Conservation (phyloP, 2,888 invertebrate species). For the Caenorhabditis virilis region DNA sequence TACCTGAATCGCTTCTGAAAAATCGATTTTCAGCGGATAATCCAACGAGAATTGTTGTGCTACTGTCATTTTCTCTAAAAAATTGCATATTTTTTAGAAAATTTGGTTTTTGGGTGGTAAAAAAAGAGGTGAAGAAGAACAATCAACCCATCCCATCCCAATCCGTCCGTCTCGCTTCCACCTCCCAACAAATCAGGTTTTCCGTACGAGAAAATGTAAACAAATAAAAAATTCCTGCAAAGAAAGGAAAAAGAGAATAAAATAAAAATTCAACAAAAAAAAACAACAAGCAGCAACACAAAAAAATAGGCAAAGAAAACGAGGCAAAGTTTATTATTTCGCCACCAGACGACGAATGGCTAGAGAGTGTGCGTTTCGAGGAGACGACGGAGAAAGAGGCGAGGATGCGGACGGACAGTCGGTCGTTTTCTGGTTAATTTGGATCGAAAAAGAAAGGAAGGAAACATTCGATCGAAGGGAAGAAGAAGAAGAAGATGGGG, state of each 20-base stretch:
- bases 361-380: no score
- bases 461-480: no score
- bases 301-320: no score
- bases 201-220: not conserved
- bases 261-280: not conserved
- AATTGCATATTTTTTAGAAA: not conserved
- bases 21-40: constrained; percentile 32
- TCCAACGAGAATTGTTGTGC: not conserved
- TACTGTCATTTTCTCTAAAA: no score
- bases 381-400: not conserved
- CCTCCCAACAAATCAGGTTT: not conserved
- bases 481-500: no score
- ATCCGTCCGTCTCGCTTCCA: no score
- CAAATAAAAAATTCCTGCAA: not conserved
- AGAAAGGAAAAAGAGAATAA: not conserved
- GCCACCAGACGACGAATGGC: no score
- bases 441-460: no score
- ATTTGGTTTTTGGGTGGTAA: not conserved
- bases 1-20: constrained; percentile 37
- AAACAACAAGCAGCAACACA: not conserved
- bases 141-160: not conserved
- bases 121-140: not conserved
- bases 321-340: no score
- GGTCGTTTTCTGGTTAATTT: no score
- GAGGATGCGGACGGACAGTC: no score